Base-by-base conservation (phyloP, 1,140 invertebrate species). In the Polyergus mexicanus region DNA sequence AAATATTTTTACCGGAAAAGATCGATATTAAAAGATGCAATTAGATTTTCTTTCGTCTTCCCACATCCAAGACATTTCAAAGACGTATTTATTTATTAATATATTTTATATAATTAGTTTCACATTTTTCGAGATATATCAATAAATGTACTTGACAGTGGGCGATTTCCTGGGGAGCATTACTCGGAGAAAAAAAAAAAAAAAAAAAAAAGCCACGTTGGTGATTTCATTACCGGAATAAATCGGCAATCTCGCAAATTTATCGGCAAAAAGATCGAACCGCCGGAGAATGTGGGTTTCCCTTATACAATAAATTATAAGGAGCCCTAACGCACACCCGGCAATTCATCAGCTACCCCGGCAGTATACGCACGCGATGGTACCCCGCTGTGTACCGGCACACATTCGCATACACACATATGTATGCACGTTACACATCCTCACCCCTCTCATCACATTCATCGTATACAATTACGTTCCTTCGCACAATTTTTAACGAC, bases 241-340 rank as follows among this genome's bases (percentile, higher is more conserved):
- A 72, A 62, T 71, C 32, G n/a, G 10, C 35, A 10, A 19, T 66
- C 22, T n/a, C 25, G 51, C 7, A 1, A 11, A 32, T 81, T 81
- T 58, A 41, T 54, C 8, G 19, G 35, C 5, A 32, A 22, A 72
- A 74, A 74, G 44, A 35, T 47, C 38, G 1, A 28, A 3, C 38
- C 11, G 44, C 38, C 41, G 5, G 22, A 38, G 74, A 84, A 51
- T 51, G 28, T 19, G 47, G 44, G 22, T n/a, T 38, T 58, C n/a
- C n/a, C 56, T 74, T 65, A 60, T 84, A n/a, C n/a, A n/a, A n/a
- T n/a, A 76, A 76, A 75, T 84, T 76, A 75, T 66, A 76, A 84
- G 76, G 56, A 51, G 22, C 5, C 5, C 16, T 51, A 38, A 76
- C 44, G 28, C 6, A 47, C 47, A 63, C n/a, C 69, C 47, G 32